Evolutionary conservation across 1,140 invertebrate species (phyloP).

Genomic region (Apis mellifera): DNA sequence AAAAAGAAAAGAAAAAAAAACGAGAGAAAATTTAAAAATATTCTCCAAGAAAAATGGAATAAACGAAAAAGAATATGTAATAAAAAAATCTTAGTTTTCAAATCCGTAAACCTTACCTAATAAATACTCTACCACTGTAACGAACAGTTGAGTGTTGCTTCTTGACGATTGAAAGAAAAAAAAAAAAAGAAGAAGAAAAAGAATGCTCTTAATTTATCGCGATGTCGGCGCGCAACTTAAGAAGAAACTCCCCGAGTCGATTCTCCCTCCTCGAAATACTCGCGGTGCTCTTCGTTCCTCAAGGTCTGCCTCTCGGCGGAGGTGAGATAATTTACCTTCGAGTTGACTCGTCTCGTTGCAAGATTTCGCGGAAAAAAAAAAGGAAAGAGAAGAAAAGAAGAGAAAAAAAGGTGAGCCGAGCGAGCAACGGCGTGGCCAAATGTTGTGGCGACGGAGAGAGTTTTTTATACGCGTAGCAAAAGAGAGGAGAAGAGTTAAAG

Average conservation of each 20-base stretch:
- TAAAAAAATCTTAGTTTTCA: too few relatives aligned
- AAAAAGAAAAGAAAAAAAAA: too few relatives aligned
- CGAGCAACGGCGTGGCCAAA: not conserved
- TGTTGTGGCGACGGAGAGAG: not conserved
- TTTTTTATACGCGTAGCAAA: not conserved
- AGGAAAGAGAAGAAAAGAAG: not conserved
- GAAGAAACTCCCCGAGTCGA: not conserved
- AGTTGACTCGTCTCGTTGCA: conserved; percentile 50
- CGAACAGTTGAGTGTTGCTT: too few relatives aligned
- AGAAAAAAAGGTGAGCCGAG: too few relatives aligned
- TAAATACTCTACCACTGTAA: too few relatives aligned
- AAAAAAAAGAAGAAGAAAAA: not conserved
- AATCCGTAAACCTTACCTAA: too few relatives aligned
- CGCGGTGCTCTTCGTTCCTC: conserved; percentile 6
- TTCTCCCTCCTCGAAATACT: not conserved
- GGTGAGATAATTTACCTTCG: conserved; percentile 53
- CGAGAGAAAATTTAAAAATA: too few relatives aligned
- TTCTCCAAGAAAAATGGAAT: too few relatives aligned
- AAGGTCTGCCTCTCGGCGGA: conserved; percentile 30
- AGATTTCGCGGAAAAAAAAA: conserved; percentile 26
- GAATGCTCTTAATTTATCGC: conserved; percentile 12
- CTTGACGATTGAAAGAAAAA: conserved; percentile 1
- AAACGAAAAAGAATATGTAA: too few relatives aligned
- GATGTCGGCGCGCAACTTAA: not conserved
- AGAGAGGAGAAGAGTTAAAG: conserved; percentile 41